Conservation (phyloP, 1,140 invertebrate species). For the Whitmania pigra region DNA sequence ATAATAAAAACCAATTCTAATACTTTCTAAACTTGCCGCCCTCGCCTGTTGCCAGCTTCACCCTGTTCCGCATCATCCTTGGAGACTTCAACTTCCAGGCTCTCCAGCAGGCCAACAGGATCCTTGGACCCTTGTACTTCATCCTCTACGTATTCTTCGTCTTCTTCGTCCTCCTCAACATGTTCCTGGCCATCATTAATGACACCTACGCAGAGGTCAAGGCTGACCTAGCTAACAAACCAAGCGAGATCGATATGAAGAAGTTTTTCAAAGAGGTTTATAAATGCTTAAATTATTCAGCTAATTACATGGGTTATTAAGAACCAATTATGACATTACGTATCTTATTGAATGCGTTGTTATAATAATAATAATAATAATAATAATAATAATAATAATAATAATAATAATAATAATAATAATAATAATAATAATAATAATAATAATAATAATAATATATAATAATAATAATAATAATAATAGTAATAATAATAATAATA, state of each 20-base stretch:
- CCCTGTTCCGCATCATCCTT: constrained; percentile 55
- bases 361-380: too few species aligned
- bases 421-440: too few species aligned
- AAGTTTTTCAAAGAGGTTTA: constrained; percentile 49
- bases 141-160: constrained; percentile 65
- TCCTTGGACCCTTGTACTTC: constrained; percentile 66
- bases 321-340: too few species aligned
- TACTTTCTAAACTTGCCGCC: neutral
- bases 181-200: constrained; percentile 73
- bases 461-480: too few species aligned
- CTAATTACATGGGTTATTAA: too few species aligned
- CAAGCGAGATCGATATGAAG: constrained; percentile 55
- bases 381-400: too few species aligned
- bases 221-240: constrained; percentile 50
- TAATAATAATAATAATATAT: too few species aligned
- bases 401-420: too few species aligned
- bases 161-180: constrained; percentile 69
- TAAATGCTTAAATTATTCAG: neutral
- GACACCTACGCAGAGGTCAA: constrained; percentile 54
- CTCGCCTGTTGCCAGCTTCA: constrained; percentile 22
- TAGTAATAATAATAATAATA: too few species aligned
- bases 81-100: constrained; percentile 66
- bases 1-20: neutral
- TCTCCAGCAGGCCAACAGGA: constrained; percentile 56
- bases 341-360: too few species aligned